Conservation (phyloP, 2,888 invertebrate species). For the Ormyrus labotus region DNA sequence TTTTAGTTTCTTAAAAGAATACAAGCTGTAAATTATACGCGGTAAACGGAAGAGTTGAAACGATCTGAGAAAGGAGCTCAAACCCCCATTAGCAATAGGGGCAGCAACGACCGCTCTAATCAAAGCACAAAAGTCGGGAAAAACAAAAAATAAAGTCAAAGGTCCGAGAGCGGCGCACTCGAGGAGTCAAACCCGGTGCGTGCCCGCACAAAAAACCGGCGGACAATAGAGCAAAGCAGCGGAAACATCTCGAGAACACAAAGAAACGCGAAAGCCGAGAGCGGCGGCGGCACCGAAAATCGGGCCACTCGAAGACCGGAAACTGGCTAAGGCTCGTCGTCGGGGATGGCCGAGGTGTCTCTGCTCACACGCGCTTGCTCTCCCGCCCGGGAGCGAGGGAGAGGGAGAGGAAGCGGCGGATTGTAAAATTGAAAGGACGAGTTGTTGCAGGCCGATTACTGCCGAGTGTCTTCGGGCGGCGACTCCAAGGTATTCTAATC, state of each 20-base stretch:
- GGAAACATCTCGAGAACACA: too few relatives aligned
- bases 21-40: too few relatives aligned
- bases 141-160: too few relatives aligned
- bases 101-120: too few relatives aligned
- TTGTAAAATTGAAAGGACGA: constrained; percentile 57
- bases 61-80: too few relatives aligned
- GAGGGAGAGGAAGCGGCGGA: constrained; percentile 52
- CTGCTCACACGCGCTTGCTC: background rate
- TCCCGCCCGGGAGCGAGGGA: constrained; percentile 7
- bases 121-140: too few relatives aligned
- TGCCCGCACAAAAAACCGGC: background rate
- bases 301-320: background rate
- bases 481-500: constrained; percentile 53
- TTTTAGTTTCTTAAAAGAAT: too few relatives aligned
- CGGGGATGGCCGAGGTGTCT: background rate
- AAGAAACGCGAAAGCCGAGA: background rate
- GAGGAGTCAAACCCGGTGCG: too few relatives aligned
- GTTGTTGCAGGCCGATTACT: constrained; percentile 46
- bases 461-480: constrained; percentile 13
- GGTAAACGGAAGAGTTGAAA: too few relatives aligned
- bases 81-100: too few relatives aligned
- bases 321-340: background rate
- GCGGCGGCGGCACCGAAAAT: constrained; percentile 1
- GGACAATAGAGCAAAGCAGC: background rate
- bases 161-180: too few relatives aligned